Evolutionary conservation across 2,888 invertebrate species (phyloP).

Genomic region (Gastrophysa polygoni): DNA sequence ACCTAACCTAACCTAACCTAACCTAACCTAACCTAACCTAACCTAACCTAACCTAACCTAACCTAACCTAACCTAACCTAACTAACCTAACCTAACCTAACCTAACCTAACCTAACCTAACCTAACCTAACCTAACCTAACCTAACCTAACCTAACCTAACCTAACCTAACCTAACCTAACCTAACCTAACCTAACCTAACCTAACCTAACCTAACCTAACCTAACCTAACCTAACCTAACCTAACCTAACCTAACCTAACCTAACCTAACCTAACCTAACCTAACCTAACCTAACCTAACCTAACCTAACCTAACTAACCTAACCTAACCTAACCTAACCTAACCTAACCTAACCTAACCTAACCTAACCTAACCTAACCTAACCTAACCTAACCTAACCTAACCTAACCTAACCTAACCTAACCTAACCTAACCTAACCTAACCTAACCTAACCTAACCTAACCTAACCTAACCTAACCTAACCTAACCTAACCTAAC

Average conservation of each 20-base stretch:
- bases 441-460: slow-evolving; percentile 12
- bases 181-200: slow-evolving; percentile 11
- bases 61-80: slow-evolving; percentile 10
- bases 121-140: slow-evolving; percentile 8
- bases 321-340: slow-evolving; percentile 19
- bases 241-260: slow-evolving; percentile 4
- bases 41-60: slow-evolving; percentile 16
- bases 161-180: slow-evolving; percentile 13
- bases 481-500: slow-evolving; percentile 16
- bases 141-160: slow-evolving; percentile 3
- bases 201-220: background rate
- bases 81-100: background rate
- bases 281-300: slow-evolving; percentile 20
- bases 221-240: background rate
- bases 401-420: slow-evolving; percentile 18
- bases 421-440: slow-evolving; percentile 16
- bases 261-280: slow-evolving; percentile 9
- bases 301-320: slow-evolving; percentile 17
- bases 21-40: background rate
- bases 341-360: slow-evolving; percentile 19
- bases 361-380: slow-evolving; percentile 15
- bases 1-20: background rate
- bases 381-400: slow-evolving; percentile 18
- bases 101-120: background rate
- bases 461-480: slow-evolving; percentile 9